Evolutionary conservation across 1,140 invertebrate species (phyloP).

Genomic region (Cydia strobilella): DNA sequence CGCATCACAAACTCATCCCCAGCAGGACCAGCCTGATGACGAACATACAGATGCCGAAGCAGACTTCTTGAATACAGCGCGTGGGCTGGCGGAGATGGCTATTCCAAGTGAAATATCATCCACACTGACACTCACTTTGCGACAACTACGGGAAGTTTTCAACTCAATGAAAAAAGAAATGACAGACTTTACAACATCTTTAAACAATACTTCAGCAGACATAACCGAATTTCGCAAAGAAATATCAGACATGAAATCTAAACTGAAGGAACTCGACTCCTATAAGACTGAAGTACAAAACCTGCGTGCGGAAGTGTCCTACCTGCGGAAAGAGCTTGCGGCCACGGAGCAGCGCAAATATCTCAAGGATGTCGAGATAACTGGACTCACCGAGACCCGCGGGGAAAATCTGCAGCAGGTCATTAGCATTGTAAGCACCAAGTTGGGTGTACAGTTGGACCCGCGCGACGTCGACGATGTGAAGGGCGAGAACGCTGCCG

Average conservation of each 20-base stretch:
- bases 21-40: no score
- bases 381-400: not conserved
- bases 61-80: not conserved
- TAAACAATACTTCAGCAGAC: not conserved
- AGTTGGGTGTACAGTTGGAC: conserved; percentile 13
- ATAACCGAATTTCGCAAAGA: not conserved
- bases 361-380: conserved; percentile 12
- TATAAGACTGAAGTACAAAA: not conserved
- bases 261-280: not conserved
- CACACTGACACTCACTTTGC: no score
- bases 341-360: not conserved
- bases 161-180: no score
- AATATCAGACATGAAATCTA: not conserved
- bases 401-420: conserved; percentile 5
- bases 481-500: no score
- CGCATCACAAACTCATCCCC: no score
- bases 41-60: not conserved
- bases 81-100: not conserved
- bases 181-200: not conserved
- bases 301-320: not conserved
- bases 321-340: not conserved
- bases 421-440: not conserved
- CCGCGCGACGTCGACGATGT: conserved; percentile 31
- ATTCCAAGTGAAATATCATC: no score
- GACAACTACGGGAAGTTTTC: no score